phyloP scores from a whole-genome alignment of 2,797 vertebrate genomes.

The Ambastaia sidthimunki region DNA sequence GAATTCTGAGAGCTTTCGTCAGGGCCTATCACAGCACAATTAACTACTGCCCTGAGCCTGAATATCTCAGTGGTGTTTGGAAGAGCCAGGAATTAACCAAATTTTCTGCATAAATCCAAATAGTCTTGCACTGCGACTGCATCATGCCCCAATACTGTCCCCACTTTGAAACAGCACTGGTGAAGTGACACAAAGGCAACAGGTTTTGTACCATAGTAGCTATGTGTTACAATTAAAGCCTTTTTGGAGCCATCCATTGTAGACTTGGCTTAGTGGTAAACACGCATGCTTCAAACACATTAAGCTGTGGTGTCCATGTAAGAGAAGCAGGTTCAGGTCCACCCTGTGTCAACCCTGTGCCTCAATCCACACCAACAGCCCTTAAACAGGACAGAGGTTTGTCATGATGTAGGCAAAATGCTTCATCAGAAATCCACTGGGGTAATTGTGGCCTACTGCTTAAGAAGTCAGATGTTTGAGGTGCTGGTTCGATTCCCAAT shows the following conservation, averaged over 20 bases:
- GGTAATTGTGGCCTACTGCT: no score
- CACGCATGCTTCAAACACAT: background rate
- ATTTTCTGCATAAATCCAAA: constrained; percentile 38
- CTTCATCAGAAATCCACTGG: background rate
- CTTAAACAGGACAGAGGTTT: no score
- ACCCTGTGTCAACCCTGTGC: background rate
- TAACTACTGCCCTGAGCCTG: constrained; percentile 71
- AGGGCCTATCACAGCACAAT: constrained; percentile 72
- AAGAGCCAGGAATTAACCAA: constrained; percentile 58
- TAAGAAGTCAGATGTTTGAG: no score
- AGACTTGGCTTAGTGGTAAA: background rate
- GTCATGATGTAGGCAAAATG: background rate
- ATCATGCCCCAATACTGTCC: constrained; percentile 29
- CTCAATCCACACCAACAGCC: no score
- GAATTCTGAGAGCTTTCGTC: constrained; percentile 62
- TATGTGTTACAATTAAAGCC: background rate
- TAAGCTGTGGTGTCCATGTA: background rate
- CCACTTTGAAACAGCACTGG: background rate
- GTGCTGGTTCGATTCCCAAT: no score
- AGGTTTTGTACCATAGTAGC: background rate
- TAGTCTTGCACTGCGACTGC: constrained; percentile 3
- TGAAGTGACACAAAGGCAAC: background rate
- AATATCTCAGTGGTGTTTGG: constrained; percentile 64
- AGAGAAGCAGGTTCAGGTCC: background rate
- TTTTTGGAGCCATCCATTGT: background rate